These are phyloP conservation scores for Falco columbarius DNA, from an alignment of 2,797 vertebrate species.

Conservation along the genomic window DNA sequence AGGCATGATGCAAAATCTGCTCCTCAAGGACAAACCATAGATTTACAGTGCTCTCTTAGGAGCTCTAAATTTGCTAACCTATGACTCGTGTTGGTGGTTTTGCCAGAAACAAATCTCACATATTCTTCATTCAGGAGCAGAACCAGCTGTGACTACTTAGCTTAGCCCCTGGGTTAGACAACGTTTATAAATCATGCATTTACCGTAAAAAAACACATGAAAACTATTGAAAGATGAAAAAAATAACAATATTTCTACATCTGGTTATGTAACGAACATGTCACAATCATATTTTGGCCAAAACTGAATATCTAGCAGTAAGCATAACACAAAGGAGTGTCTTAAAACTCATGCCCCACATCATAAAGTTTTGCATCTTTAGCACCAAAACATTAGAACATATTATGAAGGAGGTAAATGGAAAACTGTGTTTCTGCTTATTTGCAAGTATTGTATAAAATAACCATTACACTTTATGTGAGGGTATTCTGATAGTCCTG, in stretches of 20 bases:
- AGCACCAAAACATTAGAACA: neutral
- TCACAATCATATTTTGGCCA: neutral
- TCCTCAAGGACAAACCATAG: neutral
- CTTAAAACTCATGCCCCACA: neutral
- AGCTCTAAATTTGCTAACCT: neutral
- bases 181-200: neutral
- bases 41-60: neutral
- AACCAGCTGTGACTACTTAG: neutral
- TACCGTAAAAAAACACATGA: neutral
- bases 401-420: neutral
- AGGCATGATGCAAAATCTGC: neutral
- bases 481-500: neutral
- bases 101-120: neutral
- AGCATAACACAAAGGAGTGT: neutral
- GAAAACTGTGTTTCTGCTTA: neutral
- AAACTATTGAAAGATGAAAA: neutral
- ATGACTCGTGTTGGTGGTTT: neutral
- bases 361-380: neutral
- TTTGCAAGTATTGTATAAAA: neutral
- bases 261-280: neutral
- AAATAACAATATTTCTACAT: neutral
- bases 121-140: neutral
- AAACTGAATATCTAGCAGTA: neutral
- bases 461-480: fast-evolving
- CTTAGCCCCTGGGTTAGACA: neutral